Base-by-base conservation (phyloP, 2,113 vertebrate species). In the Typhlomys cinereus region DNA sequence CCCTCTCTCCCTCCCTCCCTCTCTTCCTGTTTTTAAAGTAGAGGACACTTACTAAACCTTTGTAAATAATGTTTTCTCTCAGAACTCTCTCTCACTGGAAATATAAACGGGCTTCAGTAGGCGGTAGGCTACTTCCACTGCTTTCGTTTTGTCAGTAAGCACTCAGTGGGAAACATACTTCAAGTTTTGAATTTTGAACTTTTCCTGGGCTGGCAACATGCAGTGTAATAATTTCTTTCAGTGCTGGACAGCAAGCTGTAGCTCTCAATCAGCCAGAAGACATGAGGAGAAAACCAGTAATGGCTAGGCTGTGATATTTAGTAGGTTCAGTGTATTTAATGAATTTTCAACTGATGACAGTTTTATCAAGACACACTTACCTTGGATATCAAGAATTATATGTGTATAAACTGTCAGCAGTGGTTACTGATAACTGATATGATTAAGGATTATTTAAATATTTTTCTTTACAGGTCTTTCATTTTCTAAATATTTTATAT, bases 401-500 rank as follows among this genome's bases (percentile, higher is more conserved):
- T 48, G 1, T 36, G 61, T 6, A 31, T 81, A 83, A 70, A 46
- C 34, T 54, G 25, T 52, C 78, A 82, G 80, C n/a, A 62, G 70
- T 50, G 41, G 61, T 85, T 70, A 71, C 1, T 71, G 66, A 62
- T 79, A 85, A 87, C 34, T 5, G 10, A 9, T 44, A 73, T 62
- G 50, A 69, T n/a, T 57, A 27, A 23, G 61, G 34, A 34, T 21
- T 1, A 64, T 71, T 84, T 57, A 85, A 36, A 66, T 31, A 74
- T 31, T 81, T 88, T 54, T 50, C 41, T 89, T 85, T 36, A 52
- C 64, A 48, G 23, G 74, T 48, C 44, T 17, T 66, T 29, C 67
- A 85, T 81, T 92, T 94, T 69, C 39, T 61, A 78, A 81, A 69
- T 88, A 82, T 54, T 79, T 50, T n/a, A 11, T 62, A 83, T 11